Conservation (phyloP, 1,140 invertebrate genomes). For the Cydia amplana region DNA sequence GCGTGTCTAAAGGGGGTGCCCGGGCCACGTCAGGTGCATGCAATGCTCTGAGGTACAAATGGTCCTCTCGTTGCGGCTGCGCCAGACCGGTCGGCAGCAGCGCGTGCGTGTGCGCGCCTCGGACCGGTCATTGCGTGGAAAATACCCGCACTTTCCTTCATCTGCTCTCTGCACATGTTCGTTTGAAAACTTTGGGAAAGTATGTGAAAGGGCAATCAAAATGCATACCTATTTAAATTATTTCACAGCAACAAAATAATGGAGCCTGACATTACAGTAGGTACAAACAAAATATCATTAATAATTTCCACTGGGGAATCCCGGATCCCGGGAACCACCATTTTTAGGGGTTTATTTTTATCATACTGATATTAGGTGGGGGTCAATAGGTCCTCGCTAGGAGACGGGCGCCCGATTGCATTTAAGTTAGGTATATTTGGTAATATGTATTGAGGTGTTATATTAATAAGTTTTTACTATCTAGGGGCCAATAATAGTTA, state of each 20-base stretch:
- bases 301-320: no score
- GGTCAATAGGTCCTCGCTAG: no score
- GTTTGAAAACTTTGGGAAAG: neutral
- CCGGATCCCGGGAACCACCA: no score
- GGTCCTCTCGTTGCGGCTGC: neutral
- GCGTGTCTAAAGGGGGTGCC: neutral
- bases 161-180: neutral
- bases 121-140: neutral
- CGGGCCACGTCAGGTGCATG: neutral
- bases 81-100: neutral
- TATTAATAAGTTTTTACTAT: no score
- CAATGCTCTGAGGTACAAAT: neutral
- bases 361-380: no score
- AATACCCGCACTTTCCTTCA: constrained; percentile 15
- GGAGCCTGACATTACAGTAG: no score
- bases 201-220: constrained; percentile 9
- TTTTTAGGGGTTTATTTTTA: no score
- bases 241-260: neutral
- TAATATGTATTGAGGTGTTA: no score
- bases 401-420: no score
- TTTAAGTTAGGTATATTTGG: no score
- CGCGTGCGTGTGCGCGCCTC: neutral
- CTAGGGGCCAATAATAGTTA: no score
- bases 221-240: neutral
- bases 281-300: no score